Evolutionary conservation across 2,888 invertebrate genomes (phyloP), one percentile per base, ranked within the genome.

Genomic region (Drosophila flavopinicola): DNA sequence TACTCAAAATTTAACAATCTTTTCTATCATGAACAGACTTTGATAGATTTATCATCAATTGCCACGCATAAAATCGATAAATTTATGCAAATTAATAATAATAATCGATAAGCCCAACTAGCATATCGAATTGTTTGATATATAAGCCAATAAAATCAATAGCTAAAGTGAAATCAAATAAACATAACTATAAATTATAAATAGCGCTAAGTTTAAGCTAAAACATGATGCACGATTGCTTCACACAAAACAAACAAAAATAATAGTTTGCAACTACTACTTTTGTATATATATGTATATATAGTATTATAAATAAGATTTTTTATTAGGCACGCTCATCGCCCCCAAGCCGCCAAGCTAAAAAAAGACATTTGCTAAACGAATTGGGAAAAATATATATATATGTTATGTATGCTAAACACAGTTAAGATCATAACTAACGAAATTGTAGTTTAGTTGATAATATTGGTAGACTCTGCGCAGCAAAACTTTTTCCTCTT

Each of bases 311-410:
- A 66, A 39, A 60, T 75, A 75, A 49, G 57, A 54, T 57, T 53
- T 69, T 52, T 47, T 51, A 35, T 68, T 68, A 82, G 79, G 85
- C 84, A 84, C 86, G 86, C 85, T 86, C 86, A 82, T 75, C 66
- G 66, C 48, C 60, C 23, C 45, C 45, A 32, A 41, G 47, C 41
- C 45, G 38, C 52, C 41, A 32, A 13, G 3, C 49, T 15, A 27
- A 52, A 17, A 37, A 25, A 25, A 24, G 37, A 45, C 45, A 57
- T 63, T 59, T 63, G 48, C 61, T 67, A 59, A 49, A 11, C 30
- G 37, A 47, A 20, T 51, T 30, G 35, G 2, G 17, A 25, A 27
- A 35, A 15, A 39, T 30, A 6, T 13, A 33, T 15, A 13, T 33
- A 5, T 33, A 33, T 29, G 4, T 29, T 17, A 35, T 35, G 6